These are phyloP conservation scores for Oxystoma pomonae DNA, from an alignment of 2,888 invertebrate species.

Conservation along the genomic window DNA sequence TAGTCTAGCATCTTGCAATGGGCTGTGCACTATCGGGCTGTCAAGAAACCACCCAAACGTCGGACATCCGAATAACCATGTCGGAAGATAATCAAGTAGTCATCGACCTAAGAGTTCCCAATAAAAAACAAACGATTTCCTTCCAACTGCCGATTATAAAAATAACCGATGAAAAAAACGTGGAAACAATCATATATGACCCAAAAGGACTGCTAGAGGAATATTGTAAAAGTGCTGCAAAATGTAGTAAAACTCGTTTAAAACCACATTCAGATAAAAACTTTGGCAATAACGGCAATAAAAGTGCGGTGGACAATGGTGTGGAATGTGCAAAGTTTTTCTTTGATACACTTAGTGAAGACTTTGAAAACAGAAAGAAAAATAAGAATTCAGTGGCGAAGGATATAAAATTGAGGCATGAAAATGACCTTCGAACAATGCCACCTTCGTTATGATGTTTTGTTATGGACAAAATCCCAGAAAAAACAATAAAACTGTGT, in stretches of 20 bases:
- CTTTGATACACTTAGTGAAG: too few species aligned
- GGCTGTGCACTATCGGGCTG: neutral
- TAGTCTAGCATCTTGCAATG: too few species aligned
- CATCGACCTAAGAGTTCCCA: neutral
- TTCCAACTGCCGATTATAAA: conserved; percentile 25
- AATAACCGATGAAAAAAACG: conserved; percentile 25
- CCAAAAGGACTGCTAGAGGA: conserved; percentile 3
- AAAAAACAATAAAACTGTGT: too few species aligned
- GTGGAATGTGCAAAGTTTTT: too few species aligned
- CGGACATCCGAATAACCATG: neutral
- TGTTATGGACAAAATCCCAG: too few species aligned
- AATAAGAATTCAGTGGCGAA: neutral
- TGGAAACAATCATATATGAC: conserved; percentile 8
- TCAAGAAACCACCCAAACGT: neutral
- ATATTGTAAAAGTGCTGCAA: too few species aligned
- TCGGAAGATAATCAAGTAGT: neutral
- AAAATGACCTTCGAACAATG: neutral
- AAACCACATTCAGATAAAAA: too few species aligned
- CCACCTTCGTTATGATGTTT: neutral
- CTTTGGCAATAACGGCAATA: too few species aligned
- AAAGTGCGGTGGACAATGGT: too few species aligned
- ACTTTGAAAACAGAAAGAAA: too few species aligned
- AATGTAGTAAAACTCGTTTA: too few species aligned
- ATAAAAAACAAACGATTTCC: neutral
- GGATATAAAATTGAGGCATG: neutral